Conservation (phyloP, 2,888 invertebrate species). For the Plebejus argus region DNA sequence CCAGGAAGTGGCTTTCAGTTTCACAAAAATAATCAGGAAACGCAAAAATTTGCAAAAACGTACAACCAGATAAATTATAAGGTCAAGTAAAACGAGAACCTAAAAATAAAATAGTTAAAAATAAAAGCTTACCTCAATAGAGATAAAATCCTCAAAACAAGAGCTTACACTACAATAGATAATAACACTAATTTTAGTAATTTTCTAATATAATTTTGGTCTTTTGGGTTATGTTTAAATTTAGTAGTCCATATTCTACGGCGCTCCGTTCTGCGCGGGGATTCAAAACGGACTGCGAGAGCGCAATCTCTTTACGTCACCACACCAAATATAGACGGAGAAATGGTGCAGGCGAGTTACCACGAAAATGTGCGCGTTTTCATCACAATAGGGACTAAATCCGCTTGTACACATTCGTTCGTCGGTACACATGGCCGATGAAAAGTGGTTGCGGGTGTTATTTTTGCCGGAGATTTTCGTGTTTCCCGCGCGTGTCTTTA, state of each 20-base stretch:
- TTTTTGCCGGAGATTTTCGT: constrained; percentile 75
- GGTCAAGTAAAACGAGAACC: neutral
- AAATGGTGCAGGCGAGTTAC: constrained; percentile 49
- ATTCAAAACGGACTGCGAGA: constrained; percentile 69
- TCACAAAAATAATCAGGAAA: neutral
- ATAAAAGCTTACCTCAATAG: constrained; percentile 17
- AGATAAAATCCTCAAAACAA: constrained; percentile 21
- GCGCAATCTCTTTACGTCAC: constrained; percentile 63
- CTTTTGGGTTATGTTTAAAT: constrained; percentile 36
- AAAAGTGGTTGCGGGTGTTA: constrained; percentile 72
- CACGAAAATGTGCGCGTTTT: constrained; percentile 37
- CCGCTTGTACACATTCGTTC: constrained; percentile 41
- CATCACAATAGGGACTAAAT: constrained; percentile 44
- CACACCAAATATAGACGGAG: constrained; percentile 66
- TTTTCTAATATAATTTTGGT: constrained; percentile 36
- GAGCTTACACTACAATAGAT: neutral
- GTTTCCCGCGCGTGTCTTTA: constrained; percentile 72
- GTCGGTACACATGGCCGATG: constrained; percentile 52
- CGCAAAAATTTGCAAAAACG: neutral
- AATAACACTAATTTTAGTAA: constrained; percentile 26
- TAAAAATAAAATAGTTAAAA: constrained; percentile 26
- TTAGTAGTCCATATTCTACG: constrained; percentile 40
- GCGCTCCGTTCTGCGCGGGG: constrained; percentile 65
- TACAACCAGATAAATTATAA: neutral
- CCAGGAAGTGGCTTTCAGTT: neutral